Evolutionary conservation across 2,888 invertebrate genomes (phyloP), one percentile per base, ranked within the genome.

Genomic region (Euzetes globulus): DNA sequence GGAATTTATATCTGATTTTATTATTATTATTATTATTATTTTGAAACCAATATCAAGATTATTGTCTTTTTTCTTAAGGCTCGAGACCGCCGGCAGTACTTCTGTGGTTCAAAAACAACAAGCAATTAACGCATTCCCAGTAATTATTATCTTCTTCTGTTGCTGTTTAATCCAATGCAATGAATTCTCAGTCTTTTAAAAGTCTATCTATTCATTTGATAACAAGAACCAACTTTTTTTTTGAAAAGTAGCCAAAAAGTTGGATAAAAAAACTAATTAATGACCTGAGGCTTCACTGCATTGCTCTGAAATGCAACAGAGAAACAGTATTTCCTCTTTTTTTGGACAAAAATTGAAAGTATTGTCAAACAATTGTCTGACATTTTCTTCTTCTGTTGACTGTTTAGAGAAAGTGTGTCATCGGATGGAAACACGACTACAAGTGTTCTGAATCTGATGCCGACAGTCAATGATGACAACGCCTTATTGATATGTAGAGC

Each of bases 391-490:
- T n/a, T n/a, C n/a, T n/a, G n/a, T n/a, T 22, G 29, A 2, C 58
- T 17, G 3, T 63, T n/a, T 41, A 74, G 74, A 15, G 74, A 74
- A 71, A 60, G 45, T 41, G 70, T 70, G 13, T 70, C 63, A 45
- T 33, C n/a, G 22, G 71, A 74, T 33, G 55, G 58, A 17, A 74
- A 74, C 41, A 71, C 58, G 29, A 74, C 74, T 19, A 55, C 52
- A 37, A 74, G 74, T 63, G 55, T 71, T 71, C 37, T 74, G 19
- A 74, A 71, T 33, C 55, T 74, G 47, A 74, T 71, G 74, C 74
- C 74, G n/a, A 58, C 74, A 15, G 65, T 74, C 22, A 19, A 37
- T n/a, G 74, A 74, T 50, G 41, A 74, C 45, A 60, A 45, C n/a
- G 52, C 65, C 50, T 50, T 52, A 45, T 63, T 74, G 33, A 25